These are phyloP conservation scores for Oreotrochilus melanogaster DNA, from an alignment of 2,113 vertebrate genomes.

Conservation along the genomic window DNA sequence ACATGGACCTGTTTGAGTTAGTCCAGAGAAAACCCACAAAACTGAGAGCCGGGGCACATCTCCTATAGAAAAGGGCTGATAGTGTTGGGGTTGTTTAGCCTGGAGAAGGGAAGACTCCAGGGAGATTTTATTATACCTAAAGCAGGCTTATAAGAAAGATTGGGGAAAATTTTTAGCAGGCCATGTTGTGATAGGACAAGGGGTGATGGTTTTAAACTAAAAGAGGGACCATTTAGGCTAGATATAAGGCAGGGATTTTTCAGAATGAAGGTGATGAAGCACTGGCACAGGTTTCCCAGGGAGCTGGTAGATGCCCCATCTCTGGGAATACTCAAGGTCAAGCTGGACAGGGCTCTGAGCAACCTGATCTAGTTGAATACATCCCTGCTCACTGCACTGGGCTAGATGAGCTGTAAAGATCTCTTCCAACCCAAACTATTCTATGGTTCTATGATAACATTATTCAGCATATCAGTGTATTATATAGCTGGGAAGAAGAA, in stretches of 20 bases:
- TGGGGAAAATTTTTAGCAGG: neutral
- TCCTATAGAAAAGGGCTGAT: neutral
- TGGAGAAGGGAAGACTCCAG: neutral
- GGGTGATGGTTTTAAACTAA: neutral
- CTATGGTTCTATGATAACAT: neutral
- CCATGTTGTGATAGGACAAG: neutral
- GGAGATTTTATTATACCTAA: neutral
- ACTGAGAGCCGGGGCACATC: neutral
- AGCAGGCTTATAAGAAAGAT: no score
- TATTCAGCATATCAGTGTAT: neutral
- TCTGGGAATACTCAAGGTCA: neutral
- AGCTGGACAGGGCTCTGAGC: neutral
- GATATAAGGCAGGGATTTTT: neutral
- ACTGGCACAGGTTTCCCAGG: neutral
- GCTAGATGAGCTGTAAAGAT: no score
- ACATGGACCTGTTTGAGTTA: neutral
- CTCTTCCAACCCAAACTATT: no score
- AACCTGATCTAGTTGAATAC: neutral
- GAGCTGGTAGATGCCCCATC: no score
- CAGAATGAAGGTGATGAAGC: no score
- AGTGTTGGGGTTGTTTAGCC: neutral
- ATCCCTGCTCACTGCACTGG: no score
- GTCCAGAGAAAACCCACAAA: neutral
- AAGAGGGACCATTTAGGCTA: no score
- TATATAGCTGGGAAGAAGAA: neutral